These are phyloP conservation scores for Vespertilio murinus DNA, from an alignment of 2,797 vertebrate species.

Conservation along the genomic window DNA sequence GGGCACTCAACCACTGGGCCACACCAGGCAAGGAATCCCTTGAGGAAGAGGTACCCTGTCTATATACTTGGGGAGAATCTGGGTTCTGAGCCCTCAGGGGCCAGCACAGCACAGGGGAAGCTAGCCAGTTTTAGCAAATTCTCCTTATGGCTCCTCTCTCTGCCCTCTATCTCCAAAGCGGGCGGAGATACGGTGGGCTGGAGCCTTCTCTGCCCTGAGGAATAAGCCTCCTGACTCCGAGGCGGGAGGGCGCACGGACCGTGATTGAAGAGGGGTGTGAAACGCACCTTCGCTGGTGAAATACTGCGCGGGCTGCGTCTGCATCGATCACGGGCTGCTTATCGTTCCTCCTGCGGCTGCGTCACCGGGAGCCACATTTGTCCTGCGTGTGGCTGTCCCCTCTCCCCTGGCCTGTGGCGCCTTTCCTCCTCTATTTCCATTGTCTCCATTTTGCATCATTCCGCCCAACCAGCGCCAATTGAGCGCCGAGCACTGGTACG, in stretches of 20 bases:
- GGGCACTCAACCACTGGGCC: too few species aligned
- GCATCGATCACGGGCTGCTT: not conserved
- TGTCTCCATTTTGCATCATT: not conserved
- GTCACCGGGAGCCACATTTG: not conserved
- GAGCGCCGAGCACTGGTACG: not conserved
- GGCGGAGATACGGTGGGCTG: not conserved
- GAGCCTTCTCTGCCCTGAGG: not conserved
- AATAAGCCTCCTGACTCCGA: not conserved
- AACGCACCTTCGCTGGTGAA: not conserved
- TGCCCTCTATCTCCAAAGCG: not conserved
- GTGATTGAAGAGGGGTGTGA: constrained; percentile 6
- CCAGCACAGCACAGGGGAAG: not conserved
- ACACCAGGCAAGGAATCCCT: too few species aligned
- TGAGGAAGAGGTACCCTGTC: not conserved
- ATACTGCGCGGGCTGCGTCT: accelerated
- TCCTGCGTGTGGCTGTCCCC: not conserved
- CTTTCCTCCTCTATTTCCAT: not conserved
- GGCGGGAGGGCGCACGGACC: not conserved
- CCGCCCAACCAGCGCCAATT: not conserved
- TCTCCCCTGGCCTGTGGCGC: not conserved
- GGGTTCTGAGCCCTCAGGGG: not conserved
- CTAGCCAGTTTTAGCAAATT: not conserved
- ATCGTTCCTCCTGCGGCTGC: not conserved
- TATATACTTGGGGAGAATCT: not conserved
- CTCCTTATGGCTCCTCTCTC: not conserved